Evolutionary conservation across 2,888 invertebrate species (phyloP), one percentile per base, ranked within the genome.

Genomic region (Leptopilina syphax): DNA sequence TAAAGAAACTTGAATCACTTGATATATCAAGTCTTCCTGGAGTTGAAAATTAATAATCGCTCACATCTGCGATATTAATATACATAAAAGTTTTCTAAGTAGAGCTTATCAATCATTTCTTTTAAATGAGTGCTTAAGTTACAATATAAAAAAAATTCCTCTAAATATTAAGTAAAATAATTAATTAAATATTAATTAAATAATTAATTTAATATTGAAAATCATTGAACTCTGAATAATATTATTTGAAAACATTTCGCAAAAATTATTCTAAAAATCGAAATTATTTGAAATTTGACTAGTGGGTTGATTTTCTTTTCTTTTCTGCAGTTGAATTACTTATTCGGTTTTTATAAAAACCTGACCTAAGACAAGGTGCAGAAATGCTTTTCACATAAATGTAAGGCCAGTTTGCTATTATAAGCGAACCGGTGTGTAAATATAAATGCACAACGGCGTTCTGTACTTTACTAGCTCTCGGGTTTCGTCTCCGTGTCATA

Each of bases 401-500:
- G 85, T 82, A 76, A 84, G 82, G 84, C 82, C 83, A 84, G 84
- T 80, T 82, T 85, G 86, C 89, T 90, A 90, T 90, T 90, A 91
- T 90, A 89, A 90, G 90, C 87, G 82, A 83, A 84, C 82, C 86
- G 84, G 87, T 84, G 85, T 87, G 89, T 89, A 90, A 90, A 91
- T 91, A 90, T 91, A 91, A 90, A 90, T 83, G 86, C 85, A 87
- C 86, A 86, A 84, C 83, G 73, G 27, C 57, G 34, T 54, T 27
- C 73, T 73, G 73, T 73, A 73, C 57, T 73, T 57, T 73, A 57
- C 84, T 83, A 85, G 85, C 87, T 90, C 90, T 90, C 90, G 85
- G 87, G 90, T 91, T 91, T 90, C 90, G 88, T 88, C 85, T 87
- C 84, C 87, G 86, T 90, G 85, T 88, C 89, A 89, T 86, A 87